Base-by-base conservation (phyloP, 2,113 vertebrate species). In the Chaenogobius annularis region DNA sequence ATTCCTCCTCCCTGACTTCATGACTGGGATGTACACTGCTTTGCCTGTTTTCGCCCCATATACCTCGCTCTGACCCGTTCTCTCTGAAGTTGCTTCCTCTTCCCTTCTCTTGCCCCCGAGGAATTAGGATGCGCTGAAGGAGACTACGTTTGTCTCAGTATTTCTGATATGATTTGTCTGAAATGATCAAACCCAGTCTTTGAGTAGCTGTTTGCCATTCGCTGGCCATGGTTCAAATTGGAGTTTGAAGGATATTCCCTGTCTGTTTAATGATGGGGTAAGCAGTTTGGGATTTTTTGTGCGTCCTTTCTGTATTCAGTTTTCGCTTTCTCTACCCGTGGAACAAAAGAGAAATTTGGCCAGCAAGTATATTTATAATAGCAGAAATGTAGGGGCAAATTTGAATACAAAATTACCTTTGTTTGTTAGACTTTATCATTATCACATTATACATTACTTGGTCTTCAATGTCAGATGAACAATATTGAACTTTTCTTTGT, bases 1-100 rank as follows among this genome's bases (percentile, higher is more conserved):
- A 91, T 92, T 92, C 90, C 85, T 91, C 82, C 85, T 86, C 83
- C 72, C 82, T 90, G 91, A 93, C 87, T 90, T 87, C 89, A 90
- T 86, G 84, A 79, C 83, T 85, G 64, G 83, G 73, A 63, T 71
- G 68, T 69, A 55, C 44, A 78, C 82, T 85, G 73, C 68, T 69
- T 76, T 87, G 78, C 71, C 71, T 66, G 17, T 3, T 52, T 62
- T 47, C 11, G 12, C 20, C 13, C 19, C 48, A 2, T 26, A 22
- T 71, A 74, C 74, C 79, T 76, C 79, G 75, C 68, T 63, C 67
- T 71, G 68, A 59, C 82, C 66, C 79, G 76, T 82, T 75, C 72
- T 80, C 73, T 72, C 68, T 63, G 55, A 74, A 71, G 63, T 62
- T 46, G 69, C 56, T 80, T 71, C 66, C 68, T 63, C 55, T 37